A percentile compares a stretch with the other conserved stretches of the same genome.
phyloP scores from a whole-genome alignment of 2,113 vertebrate genomes.

The Cygnus atratus region DNA sequence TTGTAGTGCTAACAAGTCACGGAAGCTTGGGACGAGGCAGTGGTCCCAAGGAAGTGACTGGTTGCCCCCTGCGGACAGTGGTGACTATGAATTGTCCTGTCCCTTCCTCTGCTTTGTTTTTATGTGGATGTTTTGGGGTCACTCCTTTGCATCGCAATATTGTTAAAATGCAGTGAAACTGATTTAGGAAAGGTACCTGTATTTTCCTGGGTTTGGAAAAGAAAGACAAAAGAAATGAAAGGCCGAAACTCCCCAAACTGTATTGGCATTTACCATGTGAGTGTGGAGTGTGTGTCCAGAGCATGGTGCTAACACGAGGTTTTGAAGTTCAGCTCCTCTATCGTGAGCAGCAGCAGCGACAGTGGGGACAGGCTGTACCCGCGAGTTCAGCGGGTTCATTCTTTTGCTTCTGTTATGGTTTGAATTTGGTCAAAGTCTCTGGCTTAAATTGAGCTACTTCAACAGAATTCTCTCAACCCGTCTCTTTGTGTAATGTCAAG shows the following conservation, averaged over 20 bases:
- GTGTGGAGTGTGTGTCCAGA: not conserved
- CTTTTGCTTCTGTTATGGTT: slow-evolving; percentile 51
- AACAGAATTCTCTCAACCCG: slow-evolving; percentile 56
- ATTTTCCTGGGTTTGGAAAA: slow-evolving; percentile 19
- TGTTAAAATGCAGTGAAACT: not conserved
- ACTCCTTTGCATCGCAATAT: slow-evolving; percentile 44
- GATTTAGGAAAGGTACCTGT: slow-evolving; percentile 4
- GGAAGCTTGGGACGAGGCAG: not conserved
- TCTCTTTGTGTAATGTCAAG: slow-evolving; percentile 60
- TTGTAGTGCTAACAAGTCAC: not conserved
- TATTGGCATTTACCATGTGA: not conserved
- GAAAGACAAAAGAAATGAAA: not conserved
- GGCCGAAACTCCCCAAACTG: not conserved
- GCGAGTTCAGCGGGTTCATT: slow-evolving; percentile 37
- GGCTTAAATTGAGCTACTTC: slow-evolving; percentile 63
- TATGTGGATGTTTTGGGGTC: slow-evolving; percentile 21
- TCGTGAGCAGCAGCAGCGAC: slow-evolving; percentile 16
- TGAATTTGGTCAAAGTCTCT: slow-evolving; percentile 57
- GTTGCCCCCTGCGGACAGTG: not conserved
- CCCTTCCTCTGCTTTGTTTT: slow-evolving; percentile 35
- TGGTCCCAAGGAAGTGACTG: not conserved
- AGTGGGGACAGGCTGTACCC: slow-evolving; percentile 35
- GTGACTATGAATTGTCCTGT: slow-evolving; percentile 10
- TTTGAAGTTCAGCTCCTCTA: slow-evolving; percentile 41
- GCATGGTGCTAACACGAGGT: slow-evolving; percentile 25